These are phyloP conservation scores for Neotoxoptera formosana DNA, from an alignment of 1,140 invertebrate genomes.

Conservation along the genomic window DNA sequence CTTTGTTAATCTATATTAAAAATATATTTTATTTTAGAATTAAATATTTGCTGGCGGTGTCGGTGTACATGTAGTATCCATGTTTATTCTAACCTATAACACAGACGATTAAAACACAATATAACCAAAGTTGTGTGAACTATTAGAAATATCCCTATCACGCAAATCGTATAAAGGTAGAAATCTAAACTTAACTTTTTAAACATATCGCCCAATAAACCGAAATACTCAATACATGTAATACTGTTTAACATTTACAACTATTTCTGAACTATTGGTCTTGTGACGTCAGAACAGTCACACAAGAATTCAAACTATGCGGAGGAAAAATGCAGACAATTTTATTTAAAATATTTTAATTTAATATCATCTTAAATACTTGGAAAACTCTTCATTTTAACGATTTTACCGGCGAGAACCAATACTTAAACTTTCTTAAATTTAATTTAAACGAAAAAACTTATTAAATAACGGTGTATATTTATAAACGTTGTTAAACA, in stretches of 20 bases:
- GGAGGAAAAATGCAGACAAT: neutral
- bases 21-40: too few relatives aligned
- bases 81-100: neutral
- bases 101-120: neutral
- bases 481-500: neutral
- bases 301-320: neutral
- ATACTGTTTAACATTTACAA: neutral
- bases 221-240: neutral
- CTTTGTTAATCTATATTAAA: too few relatives aligned
- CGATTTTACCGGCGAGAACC: neutral
- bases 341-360: neutral
- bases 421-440: neutral
- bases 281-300: neutral
- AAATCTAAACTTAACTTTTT: neutral
- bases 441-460: neutral
- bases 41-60: too few relatives aligned
- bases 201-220: neutral
- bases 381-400: neutral
- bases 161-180: neutral
- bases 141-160: neutral
- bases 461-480: neutral
- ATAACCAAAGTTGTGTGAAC: neutral
- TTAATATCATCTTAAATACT: neutral
- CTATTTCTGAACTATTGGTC: neutral
- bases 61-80: neutral